Conservation (phyloP, 1,140 invertebrate genomes). For the Hydropsyche tenuis region DNA sequence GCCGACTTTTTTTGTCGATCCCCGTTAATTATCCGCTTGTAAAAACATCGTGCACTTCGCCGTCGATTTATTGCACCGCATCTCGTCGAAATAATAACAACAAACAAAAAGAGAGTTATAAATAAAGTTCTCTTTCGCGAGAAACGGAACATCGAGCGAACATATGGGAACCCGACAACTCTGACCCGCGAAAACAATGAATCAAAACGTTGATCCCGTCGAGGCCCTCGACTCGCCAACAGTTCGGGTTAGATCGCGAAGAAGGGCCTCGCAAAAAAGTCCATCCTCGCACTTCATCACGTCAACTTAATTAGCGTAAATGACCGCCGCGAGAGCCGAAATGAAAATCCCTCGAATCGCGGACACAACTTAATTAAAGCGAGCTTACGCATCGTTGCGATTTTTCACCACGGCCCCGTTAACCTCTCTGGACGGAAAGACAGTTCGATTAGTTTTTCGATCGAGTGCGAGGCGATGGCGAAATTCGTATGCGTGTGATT, state of each 20-base stretch:
- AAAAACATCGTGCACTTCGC: slow-evolving; percentile 18
- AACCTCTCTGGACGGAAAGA: too few species aligned
- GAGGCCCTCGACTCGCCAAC: background rate
- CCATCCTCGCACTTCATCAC: slow-evolving; percentile 19
- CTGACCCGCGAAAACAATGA: slow-evolving; percentile 46
- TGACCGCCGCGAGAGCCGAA: background rate
- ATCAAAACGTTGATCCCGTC: slow-evolving; percentile 19
- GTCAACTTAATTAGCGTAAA: slow-evolving; percentile 26
- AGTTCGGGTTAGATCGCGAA: slow-evolving; percentile 17
- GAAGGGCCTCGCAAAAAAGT: background rate
- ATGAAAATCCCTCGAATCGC: background rate
- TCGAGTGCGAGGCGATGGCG: too few species aligned
- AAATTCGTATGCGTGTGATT: too few species aligned
- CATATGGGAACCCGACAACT: slow-evolving; percentile 45
- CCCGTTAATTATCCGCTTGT: slow-evolving; percentile 15
- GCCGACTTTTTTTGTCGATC: background rate
- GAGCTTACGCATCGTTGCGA: background rate
- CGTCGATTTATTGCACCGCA: slow-evolving; percentile 3
- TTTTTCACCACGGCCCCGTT: slow-evolving; percentile 1
- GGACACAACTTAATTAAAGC: slow-evolving; percentile 1
- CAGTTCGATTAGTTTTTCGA: too few species aligned
- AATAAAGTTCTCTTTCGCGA: slow-evolving; percentile 38
- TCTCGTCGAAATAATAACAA: slow-evolving; percentile 42
- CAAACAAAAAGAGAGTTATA: slow-evolving; percentile 41
- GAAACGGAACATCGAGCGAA: background rate